Evolutionary conservation across 2,797 vertebrate genomes (phyloP).

Genomic region (Micropoecilia bifurca): DNA sequence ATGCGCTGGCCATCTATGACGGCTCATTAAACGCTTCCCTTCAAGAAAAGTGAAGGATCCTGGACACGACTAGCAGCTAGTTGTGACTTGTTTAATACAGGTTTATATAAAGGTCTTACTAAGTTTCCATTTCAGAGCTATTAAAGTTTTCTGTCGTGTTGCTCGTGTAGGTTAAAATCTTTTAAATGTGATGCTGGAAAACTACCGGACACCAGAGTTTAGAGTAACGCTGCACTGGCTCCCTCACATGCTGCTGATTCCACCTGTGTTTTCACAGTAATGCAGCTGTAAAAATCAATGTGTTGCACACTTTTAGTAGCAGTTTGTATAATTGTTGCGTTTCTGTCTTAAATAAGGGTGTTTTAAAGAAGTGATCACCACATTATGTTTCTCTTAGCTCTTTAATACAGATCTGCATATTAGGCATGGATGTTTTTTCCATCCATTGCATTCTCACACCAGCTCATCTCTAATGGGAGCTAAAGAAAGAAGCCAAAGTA

Average conservation of each 20-base stretch:
- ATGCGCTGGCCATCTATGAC: background rate
- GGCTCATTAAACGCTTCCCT: slow-evolving; percentile 4
- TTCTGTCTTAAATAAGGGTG: background rate
- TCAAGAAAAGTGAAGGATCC: background rate
- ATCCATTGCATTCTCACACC: background rate
- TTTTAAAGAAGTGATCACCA: background rate
- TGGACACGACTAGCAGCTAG: background rate
- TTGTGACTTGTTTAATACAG: background rate
- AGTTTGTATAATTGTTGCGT: background rate
- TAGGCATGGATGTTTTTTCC: background rate
- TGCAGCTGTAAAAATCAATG: background rate
- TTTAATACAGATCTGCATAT: background rate
- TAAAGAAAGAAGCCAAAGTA: background rate
- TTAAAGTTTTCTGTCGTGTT: background rate
- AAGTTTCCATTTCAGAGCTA: background rate
- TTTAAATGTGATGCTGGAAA: background rate
- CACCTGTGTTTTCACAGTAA: background rate
- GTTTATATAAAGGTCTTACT: background rate
- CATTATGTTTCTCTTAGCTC: background rate
- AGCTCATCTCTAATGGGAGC: background rate
- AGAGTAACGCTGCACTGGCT: background rate
- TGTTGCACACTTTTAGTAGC: background rate
- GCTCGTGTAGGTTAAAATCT: background rate
- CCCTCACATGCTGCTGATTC: background rate
- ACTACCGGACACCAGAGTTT: background rate